A percentile compares a stretch with the other conserved stretches of the same genome.
These are phyloP conservation scores for Oreochromis mossambicus DNA, from an alignment of 2,797 vertebrate species.

Conservation along the genomic window DNA sequence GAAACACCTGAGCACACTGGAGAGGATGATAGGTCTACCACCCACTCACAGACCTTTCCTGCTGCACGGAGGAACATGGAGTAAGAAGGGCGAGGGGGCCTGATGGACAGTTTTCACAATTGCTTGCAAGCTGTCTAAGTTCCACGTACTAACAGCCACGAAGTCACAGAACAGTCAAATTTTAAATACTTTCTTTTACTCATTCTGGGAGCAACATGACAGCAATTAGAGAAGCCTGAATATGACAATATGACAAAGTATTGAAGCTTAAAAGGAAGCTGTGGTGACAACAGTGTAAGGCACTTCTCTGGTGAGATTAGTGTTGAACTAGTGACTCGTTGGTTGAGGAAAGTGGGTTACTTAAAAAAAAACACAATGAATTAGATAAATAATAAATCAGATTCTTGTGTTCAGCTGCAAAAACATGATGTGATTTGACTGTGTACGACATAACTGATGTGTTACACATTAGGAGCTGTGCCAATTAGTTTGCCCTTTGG, in stretches of 20 bases:
- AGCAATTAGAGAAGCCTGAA: not conserved
- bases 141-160: not conserved
- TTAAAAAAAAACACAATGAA: not conserved
- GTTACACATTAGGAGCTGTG: not conserved
- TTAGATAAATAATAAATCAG: not conserved
- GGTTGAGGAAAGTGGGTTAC: not conserved
- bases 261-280: not conserved
- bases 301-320: not conserved
- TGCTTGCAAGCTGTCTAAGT: not conserved
- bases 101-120: slow-evolving; percentile 25
- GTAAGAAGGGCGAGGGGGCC: not conserved
- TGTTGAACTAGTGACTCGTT: not conserved
- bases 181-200: slow-evolving; percentile 14
- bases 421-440: not conserved
- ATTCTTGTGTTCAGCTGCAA: not conserved
- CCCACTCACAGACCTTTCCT: slow-evolving; percentile 51
- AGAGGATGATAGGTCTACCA: slow-evolving; percentile 44
- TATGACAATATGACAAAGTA: not conserved
- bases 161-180: slow-evolving; percentile 14
- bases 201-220: not conserved
- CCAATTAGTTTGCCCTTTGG: not conserved
- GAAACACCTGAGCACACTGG: slow-evolving; percentile 70
- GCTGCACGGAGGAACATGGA: slow-evolving; percentile 5
- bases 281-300: not conserved
- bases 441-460: not conserved